Base-by-base conservation (phyloP, 2,797 vertebrate species). In the Hoplostethus mediterraneus region DNA sequence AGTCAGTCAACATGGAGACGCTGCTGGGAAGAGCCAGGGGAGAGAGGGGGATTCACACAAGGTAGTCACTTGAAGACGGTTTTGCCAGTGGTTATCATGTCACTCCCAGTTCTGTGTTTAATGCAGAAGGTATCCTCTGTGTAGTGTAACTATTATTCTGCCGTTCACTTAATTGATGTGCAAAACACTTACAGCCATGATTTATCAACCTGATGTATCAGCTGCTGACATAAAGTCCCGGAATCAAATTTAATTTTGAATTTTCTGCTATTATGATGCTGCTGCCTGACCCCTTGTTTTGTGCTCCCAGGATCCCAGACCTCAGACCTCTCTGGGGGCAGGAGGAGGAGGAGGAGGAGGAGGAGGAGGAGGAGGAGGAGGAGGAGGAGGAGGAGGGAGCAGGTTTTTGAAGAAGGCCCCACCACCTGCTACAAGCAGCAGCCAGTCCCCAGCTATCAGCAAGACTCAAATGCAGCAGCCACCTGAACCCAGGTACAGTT, bases 371-470 rank as follows among this genome's bases (percentile, higher is more conserved):
- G 21, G 21, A 21, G 21, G 21, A 21, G 21, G 21, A 21, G 21
- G 21, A 21, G 21, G 21, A 21, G 21, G 21, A 21, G 21, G 21
- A 90, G 88, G 77, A 89, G 95, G 21, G 21, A 90, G 88, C 77
- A 89, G 95, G 47, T 97, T 96, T 86, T 81, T 97, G 6, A 96
- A 95, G 73, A 94, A 93, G 45, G 72, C 71, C 7, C 61, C 85
- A 4, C 73, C 63, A 14, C 52, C 78, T 55, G 48, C 65, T 30
- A 5, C 63, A 3, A 63, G 13, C 44, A 80, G 83, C 36, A 79
- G 62, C 62, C 82, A 71, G 4, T 83, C 88, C 2, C 84, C 82
- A 12, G 67, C 80, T 11, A 40, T 84, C 47, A 62, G 38, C 28
- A 84, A 49, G 62, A 67, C 31, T 33, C 73, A 67, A 31, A 31